Conservation (phyloP, 2,797 vertebrate species). For the Simalia tracyae region DNA sequence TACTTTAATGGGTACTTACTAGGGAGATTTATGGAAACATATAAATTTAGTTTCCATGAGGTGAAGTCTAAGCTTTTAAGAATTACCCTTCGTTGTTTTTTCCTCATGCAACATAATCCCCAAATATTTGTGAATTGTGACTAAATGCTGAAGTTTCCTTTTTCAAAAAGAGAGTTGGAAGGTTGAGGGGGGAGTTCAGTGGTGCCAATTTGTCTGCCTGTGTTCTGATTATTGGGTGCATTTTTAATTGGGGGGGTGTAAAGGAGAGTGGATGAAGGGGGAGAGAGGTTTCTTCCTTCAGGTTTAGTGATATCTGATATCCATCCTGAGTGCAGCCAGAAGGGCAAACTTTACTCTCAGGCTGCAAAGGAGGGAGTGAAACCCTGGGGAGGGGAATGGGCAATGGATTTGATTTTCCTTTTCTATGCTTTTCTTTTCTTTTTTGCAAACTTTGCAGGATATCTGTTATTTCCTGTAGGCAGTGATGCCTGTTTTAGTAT, state of each 20-base stretch:
- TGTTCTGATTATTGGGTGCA: conserved; percentile 75
- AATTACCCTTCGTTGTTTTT: conserved; percentile 71
- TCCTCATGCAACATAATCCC: conserved; percentile 77
- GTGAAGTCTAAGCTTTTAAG: conserved; percentile 74
- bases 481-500: conserved; percentile 58
- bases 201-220: conserved; percentile 83
- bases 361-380: conserved; percentile 55
- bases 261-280: conserved; percentile 69
- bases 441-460: conserved; percentile 66
- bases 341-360: conserved; percentile 74
- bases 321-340: conserved; percentile 70
- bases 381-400: conserved; percentile 34
- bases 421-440: not conserved
- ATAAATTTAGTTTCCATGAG: conserved; percentile 78
- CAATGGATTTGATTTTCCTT: conserved; percentile 57
- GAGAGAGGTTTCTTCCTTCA: conserved; percentile 73
- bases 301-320: conserved; percentile 78
- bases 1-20: conserved; percentile 79
- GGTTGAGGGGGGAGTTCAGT: conserved; percentile 52
- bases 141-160: conserved; percentile 70
- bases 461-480: conserved; percentile 63
- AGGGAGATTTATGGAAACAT: conserved; percentile 77
- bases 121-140: conserved; percentile 81
- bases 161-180: conserved; percentile 52
- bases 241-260: conserved; percentile 13